Evolutionary conservation across 2,797 vertebrate species (phyloP).

Genomic region (Acomys russatus): DNA sequence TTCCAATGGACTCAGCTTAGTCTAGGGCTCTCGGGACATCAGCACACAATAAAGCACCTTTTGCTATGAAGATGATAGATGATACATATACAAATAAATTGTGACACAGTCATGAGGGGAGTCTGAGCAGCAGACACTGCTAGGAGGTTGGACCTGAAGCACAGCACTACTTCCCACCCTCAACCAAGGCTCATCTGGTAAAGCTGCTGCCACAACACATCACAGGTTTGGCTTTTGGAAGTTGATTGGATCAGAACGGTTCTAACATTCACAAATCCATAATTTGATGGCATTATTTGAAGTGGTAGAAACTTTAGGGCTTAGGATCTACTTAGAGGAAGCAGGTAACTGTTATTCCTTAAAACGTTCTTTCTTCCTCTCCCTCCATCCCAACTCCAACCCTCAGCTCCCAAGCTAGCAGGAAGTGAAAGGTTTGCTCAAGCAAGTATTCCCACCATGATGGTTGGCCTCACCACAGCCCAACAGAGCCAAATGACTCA

Average conservation of each 20-base stretch:
- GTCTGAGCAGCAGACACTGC: background rate
- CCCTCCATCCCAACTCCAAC: background rate
- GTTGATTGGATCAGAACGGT: background rate
- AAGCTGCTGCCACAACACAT: background rate
- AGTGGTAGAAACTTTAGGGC: background rate
- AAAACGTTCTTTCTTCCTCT: background rate
- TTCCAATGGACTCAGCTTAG: background rate
- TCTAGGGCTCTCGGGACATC: background rate
- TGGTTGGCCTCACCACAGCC: background rate
- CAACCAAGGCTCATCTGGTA: background rate
- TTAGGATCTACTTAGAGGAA: background rate
- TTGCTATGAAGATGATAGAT: background rate
- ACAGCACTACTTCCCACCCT: background rate
- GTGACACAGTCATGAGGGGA: too few relatives aligned
- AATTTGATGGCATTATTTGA: background rate
- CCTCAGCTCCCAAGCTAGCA: background rate
- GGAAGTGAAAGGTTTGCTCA: background rate
- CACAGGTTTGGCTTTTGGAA: background rate
- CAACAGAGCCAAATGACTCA: background rate
- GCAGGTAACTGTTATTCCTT: background rate
- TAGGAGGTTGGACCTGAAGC: too few relatives aligned
- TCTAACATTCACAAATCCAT: background rate
- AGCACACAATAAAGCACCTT: background rate
- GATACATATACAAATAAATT: constrained; percentile 13
- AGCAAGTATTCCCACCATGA: background rate